Evolutionary conservation across 2,797 vertebrate species (phyloP), one percentile per base, ranked within the genome.

Genomic region (Pachyuromys duprasi): DNA sequence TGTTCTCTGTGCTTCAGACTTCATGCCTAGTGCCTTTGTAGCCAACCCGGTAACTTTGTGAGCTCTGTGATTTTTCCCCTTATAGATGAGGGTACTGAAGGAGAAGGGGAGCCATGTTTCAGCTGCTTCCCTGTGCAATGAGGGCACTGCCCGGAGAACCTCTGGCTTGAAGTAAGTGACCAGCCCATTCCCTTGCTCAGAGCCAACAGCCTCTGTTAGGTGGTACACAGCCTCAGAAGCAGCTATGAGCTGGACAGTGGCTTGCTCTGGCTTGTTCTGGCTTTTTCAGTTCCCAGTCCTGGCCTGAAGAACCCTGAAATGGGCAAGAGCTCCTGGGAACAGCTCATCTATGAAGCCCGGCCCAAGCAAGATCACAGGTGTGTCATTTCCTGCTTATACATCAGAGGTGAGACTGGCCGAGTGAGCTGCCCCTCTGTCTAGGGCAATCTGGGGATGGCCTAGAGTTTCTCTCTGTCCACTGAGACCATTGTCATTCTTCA

Each of bases 331-430:
- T 39, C 76, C 42, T 53, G 7, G 45, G 5, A 65, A 86, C 57
- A 0, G 0, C 80, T 53, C 72, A 39, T 67, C 12, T 24, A 17
- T 4, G 89, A 86, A 78, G 75, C 70, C 14, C 63, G 22, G 82
- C 74, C 79, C 90, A 72, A 55, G 55, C 57, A 49, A 95, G 86
- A 65, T 33, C 13, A 0, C 2, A 72, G 76, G 72, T 22, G 20
- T 92, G 81, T 70, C 84, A 57, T 90, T 89, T 93, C 80, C 95
- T 18, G 60, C 70, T 72, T 80, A 20, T 4, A 60, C 79, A 53
- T 76, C 55, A 96, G 79, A 84, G 65, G 39, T 31, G 8, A 84
- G 78, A 80, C 72, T 4, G 49, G 69, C 8, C 13, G 14, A 7
- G 11, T 60, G 76, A 91, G 67, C 26, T 39, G 67, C 18, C 26